Percentiles rank a stretch among this genome's conserved stretches.
phyloP scores from a whole-genome alignment of 2,797 vertebrate species.

The Poecile montanus region DNA sequence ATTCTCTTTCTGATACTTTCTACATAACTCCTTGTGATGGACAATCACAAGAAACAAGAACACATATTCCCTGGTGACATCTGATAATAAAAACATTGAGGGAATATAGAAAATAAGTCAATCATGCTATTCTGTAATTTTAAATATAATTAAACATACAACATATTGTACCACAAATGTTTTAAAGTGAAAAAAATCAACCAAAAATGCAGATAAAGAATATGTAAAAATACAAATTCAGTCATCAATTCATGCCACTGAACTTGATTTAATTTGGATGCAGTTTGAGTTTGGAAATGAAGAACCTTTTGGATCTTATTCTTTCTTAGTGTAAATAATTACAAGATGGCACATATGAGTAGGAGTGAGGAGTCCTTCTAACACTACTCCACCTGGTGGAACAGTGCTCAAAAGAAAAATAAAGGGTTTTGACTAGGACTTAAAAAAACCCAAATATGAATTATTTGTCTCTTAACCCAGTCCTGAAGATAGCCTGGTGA shows the following conservation, averaged over 20 bases:
- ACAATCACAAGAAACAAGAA: neutral
- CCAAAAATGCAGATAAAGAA: neutral
- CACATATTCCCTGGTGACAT: rapidly evolving
- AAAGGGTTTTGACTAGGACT: neutral
- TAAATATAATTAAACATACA: neutral
- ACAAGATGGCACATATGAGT: rapidly evolving
- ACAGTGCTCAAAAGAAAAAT: neutral
- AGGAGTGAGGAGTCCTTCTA: neutral
- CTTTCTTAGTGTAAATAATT: neutral
- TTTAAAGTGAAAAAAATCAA: neutral
- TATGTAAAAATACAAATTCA: neutral
- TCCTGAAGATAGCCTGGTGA: neutral
- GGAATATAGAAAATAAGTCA: neutral
- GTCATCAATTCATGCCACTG: neutral
- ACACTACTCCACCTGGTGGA: neutral
- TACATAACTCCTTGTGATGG: neutral
- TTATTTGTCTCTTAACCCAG: neutral
- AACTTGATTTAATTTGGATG: neutral
- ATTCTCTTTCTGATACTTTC: neutral
- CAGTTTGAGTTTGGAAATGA: neutral
- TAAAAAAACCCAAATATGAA: neutral
- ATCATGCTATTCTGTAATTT: neutral
- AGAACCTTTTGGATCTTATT: neutral
- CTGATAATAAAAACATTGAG: neutral
- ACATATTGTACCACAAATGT: neutral